A percentile compares a stretch with the other conserved stretches of the same genome.
Evolutionary conservation across 1,140 invertebrate species (phyloP).

Genomic region (Leguminivora glycinivorella): DNA sequence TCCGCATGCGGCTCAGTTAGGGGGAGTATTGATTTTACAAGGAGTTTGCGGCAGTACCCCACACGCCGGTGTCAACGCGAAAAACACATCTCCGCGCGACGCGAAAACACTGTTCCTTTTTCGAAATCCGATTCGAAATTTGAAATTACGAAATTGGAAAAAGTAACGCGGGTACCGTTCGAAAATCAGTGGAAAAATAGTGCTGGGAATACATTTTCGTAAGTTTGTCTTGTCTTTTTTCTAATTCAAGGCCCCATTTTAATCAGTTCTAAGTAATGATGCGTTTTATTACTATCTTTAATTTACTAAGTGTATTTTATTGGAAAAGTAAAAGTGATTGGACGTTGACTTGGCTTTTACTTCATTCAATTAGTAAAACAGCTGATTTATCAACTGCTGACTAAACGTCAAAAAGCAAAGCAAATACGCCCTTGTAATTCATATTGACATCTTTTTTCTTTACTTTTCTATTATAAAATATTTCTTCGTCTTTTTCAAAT

Average conservation of each 20-base stretch:
- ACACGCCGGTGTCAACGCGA: slow-evolving; percentile 73
- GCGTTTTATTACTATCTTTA: neutral
- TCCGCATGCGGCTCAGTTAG: slow-evolving; percentile 70
- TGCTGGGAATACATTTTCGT: slow-evolving; percentile 65
- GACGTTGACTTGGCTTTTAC: neutral
- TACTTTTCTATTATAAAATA: neutral
- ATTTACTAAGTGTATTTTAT: neutral
- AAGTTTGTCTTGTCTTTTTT: slow-evolving; percentile 51
- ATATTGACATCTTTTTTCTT: neutral
- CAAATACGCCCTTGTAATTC: neutral
- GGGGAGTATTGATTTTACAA: slow-evolving; percentile 75
- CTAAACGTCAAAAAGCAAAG: slow-evolving; percentile 49
- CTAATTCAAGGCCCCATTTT: slow-evolving; percentile 49
- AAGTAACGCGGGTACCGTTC: slow-evolving; percentile 28
- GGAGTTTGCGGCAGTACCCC: slow-evolving; percentile 73
- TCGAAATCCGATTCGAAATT: slow-evolving; percentile 41
- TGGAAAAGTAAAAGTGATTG: neutral
- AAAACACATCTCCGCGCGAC: slow-evolving; percentile 64
- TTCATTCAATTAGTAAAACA: slow-evolving; percentile 45
- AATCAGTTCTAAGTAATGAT: slow-evolving; percentile 46
- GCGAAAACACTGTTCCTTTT: slow-evolving; percentile 51
- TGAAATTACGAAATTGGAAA: slow-evolving; percentile 37
- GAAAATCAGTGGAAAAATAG: slow-evolving; percentile 50
- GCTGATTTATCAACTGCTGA: slow-evolving; percentile 53
- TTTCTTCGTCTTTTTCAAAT: neutral